phyloP scores from a whole-genome alignment of 2,113 vertebrate genomes.

The Dasypus novemcinctus region DNA sequence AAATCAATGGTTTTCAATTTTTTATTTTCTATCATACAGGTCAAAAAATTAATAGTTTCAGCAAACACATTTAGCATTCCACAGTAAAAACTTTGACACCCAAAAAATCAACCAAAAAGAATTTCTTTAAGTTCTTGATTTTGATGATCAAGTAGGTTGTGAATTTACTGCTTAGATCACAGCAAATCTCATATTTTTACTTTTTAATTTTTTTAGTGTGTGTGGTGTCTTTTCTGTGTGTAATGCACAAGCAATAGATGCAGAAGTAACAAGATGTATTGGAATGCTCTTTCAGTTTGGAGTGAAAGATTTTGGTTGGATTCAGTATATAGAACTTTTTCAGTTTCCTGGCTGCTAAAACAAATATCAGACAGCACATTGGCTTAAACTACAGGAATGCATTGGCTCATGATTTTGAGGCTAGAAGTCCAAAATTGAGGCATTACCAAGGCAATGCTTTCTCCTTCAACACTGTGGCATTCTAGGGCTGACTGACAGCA shows the following conservation, averaged over 20 bases:
- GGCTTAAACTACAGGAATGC: too few relatives aligned
- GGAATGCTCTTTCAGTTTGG: neutral
- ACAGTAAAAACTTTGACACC: neutral
- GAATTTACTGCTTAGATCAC: neutral
- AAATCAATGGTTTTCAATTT: neutral
- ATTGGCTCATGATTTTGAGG: too few relatives aligned
- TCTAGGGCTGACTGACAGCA: too few relatives aligned
- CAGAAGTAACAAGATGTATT: neutral
- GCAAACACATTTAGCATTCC: neutral
- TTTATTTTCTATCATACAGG: neutral
- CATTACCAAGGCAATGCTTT: too few relatives aligned
- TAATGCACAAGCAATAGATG: neutral
- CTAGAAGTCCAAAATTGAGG: too few relatives aligned
- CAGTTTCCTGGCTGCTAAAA: too few relatives aligned
- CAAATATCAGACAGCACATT: too few relatives aligned
- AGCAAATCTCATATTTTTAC: neutral
- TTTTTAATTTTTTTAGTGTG: neutral
- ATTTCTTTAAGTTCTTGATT: neutral
- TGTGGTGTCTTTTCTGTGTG: neutral
- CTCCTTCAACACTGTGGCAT: too few relatives aligned
- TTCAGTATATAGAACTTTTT: neutral
- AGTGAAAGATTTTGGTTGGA: neutral
- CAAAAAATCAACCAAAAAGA: neutral
- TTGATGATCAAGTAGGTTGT: neutral
- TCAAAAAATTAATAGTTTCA: neutral